phyloP scores from a whole-genome alignment of 2,888 invertebrate species.

The Timema cristinae region DNA sequence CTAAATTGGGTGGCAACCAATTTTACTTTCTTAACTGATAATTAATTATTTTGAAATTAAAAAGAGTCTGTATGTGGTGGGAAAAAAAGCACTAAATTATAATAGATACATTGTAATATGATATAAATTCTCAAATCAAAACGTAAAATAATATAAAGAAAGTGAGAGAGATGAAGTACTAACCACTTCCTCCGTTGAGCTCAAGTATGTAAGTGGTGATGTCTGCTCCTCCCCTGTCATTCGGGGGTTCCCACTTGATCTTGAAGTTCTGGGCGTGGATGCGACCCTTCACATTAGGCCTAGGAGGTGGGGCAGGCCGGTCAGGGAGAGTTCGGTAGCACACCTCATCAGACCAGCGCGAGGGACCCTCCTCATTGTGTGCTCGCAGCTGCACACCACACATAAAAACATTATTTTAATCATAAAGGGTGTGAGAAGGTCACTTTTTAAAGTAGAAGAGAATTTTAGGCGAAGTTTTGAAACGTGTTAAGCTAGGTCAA shows the following conservation, averaged over 20 bases:
- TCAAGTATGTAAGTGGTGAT: slow-evolving; percentile 65
- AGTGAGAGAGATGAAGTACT: slow-evolving; percentile 1
- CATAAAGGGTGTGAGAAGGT: too few species aligned
- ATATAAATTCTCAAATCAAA: too few species aligned
- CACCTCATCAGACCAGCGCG: slow-evolving; percentile 78
- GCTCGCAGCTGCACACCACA: slow-evolving; percentile 58
- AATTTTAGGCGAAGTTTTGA: background rate
- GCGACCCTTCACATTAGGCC: slow-evolving; percentile 75
- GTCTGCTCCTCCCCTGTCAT: slow-evolving; percentile 69
- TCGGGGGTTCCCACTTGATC: slow-evolving; percentile 77
- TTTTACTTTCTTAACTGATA: too few species aligned
- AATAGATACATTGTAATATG: too few species aligned
- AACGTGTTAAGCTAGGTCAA: background rate
- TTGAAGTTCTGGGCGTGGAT: slow-evolving; percentile 76
- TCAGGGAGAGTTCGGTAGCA: slow-evolving; percentile 74
- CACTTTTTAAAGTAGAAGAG: too few species aligned
- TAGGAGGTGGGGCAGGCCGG: slow-evolving; percentile 70
- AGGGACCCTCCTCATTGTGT: slow-evolving; percentile 78
- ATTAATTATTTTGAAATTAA: too few species aligned
- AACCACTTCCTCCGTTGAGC: slow-evolving; percentile 58
- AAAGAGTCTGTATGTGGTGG: too few species aligned
- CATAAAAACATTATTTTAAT: background rate
- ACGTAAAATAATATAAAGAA: too few species aligned
- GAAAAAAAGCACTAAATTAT: too few species aligned
- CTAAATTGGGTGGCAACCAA: too few species aligned